Evolutionary conservation across 2,888 invertebrate genomes (phyloP).

Genomic region (Timandra comae): DNA sequence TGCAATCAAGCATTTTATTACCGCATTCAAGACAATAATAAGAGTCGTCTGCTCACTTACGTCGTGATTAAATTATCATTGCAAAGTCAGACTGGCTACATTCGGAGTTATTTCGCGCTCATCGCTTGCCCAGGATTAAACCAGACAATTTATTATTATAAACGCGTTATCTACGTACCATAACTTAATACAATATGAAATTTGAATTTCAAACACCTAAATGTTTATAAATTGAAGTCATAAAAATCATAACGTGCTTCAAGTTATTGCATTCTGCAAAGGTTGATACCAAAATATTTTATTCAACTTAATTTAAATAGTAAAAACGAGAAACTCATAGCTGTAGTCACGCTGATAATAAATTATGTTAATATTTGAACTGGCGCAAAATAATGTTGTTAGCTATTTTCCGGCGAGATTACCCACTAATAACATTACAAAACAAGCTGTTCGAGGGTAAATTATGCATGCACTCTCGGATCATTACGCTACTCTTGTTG

Average conservation of each 20-base stretch:
- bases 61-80: slow-evolving; percentile 71
- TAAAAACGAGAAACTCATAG: slow-evolving; percentile 9
- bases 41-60: slow-evolving; percentile 50
- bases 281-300: slow-evolving; percentile 2
- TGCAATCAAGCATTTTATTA: slow-evolving; percentile 46
- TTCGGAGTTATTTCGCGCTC: slow-evolving; percentile 41
- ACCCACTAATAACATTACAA: slow-evolving; percentile 75
- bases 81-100: slow-evolving; percentile 54
- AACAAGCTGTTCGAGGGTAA: slow-evolving; percentile 71
- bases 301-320: slow-evolving; percentile 11
- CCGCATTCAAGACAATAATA: slow-evolving; percentile 50
- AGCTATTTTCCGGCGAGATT: slow-evolving; percentile 71
- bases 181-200: slow-evolving; percentile 1
- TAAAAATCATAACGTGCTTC: neutral
- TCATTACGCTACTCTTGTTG: slow-evolving; percentile 65
- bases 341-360: slow-evolving; percentile 51
- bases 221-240: no score
- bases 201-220: slow-evolving; percentile 6
- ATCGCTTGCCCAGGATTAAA: slow-evolving; percentile 38
- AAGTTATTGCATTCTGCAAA: neutral
- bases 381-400: slow-evolving; percentile 64
- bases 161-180: slow-evolving; percentile 9
- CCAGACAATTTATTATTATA: slow-evolving; percentile 34
- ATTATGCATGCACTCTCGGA: slow-evolving; percentile 75
- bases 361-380: slow-evolving; percentile 72